Percentiles rank a stretch among this genome's conserved stretches.
phyloP scores from a whole-genome alignment of 2,797 vertebrate genomes.

The Micropoecilia bifurca region DNA sequence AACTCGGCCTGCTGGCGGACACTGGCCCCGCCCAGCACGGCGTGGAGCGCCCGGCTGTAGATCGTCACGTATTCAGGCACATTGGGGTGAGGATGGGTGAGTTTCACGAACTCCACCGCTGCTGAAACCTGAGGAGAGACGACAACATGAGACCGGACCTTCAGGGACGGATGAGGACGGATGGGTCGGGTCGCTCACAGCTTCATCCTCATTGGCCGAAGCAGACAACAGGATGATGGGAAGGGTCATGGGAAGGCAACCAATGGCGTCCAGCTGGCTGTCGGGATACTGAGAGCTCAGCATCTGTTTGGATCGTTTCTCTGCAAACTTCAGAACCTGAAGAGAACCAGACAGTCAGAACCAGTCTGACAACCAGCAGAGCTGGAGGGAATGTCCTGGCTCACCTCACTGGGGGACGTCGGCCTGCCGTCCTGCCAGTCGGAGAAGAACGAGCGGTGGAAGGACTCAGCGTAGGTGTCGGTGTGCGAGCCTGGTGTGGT shows the following conservation, averaged over 20 bases:
- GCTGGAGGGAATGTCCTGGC: background rate
- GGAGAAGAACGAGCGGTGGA: slow-evolving; percentile 73
- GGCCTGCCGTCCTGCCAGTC: slow-evolving; percentile 71
- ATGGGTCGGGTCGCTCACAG: slow-evolving; percentile 44
- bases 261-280: slow-evolving; percentile 75
- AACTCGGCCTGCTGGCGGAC: slow-evolving; percentile 59
- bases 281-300: slow-evolving; percentile 39
- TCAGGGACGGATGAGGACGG: background rate
- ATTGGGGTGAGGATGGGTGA: slow-evolving; percentile 75
- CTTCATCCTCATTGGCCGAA: slow-evolving; percentile 66
- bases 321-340: slow-evolving; percentile 76
- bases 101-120: slow-evolving; percentile 66
- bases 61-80: slow-evolving; percentile 59
- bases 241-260: slow-evolving; percentile 74
- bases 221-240: slow-evolving; percentile 76
- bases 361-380: too few species aligned
- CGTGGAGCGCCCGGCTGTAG: slow-evolving; percentile 68
- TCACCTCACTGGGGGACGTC: slow-evolving; percentile 43
- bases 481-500: slow-evolving; percentile 64
- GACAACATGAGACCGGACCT: background rate
- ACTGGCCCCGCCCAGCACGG: slow-evolving; percentile 67
- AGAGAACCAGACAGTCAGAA: background rate
- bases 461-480: slow-evolving; percentile 80
- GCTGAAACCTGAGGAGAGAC: slow-evolving; percentile 62
- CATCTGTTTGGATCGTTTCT: slow-evolving; percentile 50